Evolutionary conservation across 92 coral and sea anemone species (phyloP), one percentile per base, ranked within the genome.

Genomic region (Actinostola sp.): DNA sequence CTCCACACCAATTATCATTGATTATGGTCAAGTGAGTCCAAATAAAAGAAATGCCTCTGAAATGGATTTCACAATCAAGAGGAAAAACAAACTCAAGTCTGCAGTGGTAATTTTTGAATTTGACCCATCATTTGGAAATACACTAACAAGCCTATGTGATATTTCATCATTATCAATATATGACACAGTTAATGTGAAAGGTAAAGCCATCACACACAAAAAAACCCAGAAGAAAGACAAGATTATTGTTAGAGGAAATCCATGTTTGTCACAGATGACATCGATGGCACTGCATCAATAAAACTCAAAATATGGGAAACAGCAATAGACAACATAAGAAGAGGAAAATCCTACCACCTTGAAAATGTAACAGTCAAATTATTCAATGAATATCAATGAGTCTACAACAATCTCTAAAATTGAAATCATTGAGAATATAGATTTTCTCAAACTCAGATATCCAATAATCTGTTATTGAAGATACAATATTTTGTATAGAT

Each of bases 51-150:
- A 57, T 16, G 63, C 27, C 23, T 57, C 63, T 14, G 6, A 63
- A 38, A 63, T 38, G 70, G 70, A 30, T 36, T 63, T 63, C 44
- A 36, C 70, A 15, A 36, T 63, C 29, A 53, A 53, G 13, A 53
- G 1, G 56, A 67, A 67, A 43, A 43, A 7, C 48, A 67, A 67
- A 14, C 54, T 67, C 17, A 27, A 43, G 16, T 67, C 59, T 3
- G 2, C 73, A 20, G 38, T 20, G 10, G 57, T 67, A 20, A 58
- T 42, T 38, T 67, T 67, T 45, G 57, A 43, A 51, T 67, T 35
- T 34, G 24, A 67, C 44, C 32, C n/a, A 6, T 19, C 57, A 20
- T 67, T 67, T 43, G 36, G 13, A 24, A 42, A 36, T 17, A 67
- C 26, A 24, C 59, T 67, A 8, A 27, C 21, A 20, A 25, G 24